phyloP scores from a whole-genome alignment of 2,797 vertebrate species.

The Helostoma temminkii region DNA sequence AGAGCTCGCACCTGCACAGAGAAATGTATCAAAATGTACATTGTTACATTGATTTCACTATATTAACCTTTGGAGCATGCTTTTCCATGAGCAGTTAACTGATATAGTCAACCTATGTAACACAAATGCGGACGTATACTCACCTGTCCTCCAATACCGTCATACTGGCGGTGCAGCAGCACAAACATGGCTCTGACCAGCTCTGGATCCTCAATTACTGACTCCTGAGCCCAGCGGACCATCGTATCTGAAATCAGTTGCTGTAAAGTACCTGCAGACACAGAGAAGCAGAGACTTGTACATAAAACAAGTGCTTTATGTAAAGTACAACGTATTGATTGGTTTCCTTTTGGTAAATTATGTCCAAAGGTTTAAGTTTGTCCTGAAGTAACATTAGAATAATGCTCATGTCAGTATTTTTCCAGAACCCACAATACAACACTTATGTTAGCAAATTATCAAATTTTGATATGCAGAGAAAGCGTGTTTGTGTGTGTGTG shows the following conservation, averaged over 20 bases:
- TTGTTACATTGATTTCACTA: too few species aligned
- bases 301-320: too few species aligned
- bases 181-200: slow-evolving; percentile 97
- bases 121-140: slow-evolving; percentile 2
- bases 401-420: not conserved
- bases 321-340: too few species aligned
- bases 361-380: too few species aligned
- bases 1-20: slow-evolving; percentile 87
- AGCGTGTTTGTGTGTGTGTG: too few species aligned
- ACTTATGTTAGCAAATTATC: too few species aligned
- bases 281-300: not conserved
- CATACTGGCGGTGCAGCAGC: slow-evolving; percentile 93
- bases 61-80: too few species aligned
- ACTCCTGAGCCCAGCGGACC: slow-evolving; percentile 98
- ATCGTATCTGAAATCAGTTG: slow-evolving; percentile 96
- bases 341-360: too few species aligned
- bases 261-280: slow-evolving; percentile 89
- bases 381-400: too few species aligned
- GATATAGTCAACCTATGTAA: not conserved
- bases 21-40: not conserved
- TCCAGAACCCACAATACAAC: too few species aligned
- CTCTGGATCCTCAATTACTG: slow-evolving; percentile 94
- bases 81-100: too few species aligned
- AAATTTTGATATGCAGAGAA: too few species aligned
- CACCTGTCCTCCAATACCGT: slow-evolving; percentile 92